A percentile compares a stretch with the other conserved stretches of the same genome.
These are phyloP conservation scores for Clarias platycephalus DNA, from an alignment of 2,797 vertebrate species.

Conservation along the genomic window DNA sequence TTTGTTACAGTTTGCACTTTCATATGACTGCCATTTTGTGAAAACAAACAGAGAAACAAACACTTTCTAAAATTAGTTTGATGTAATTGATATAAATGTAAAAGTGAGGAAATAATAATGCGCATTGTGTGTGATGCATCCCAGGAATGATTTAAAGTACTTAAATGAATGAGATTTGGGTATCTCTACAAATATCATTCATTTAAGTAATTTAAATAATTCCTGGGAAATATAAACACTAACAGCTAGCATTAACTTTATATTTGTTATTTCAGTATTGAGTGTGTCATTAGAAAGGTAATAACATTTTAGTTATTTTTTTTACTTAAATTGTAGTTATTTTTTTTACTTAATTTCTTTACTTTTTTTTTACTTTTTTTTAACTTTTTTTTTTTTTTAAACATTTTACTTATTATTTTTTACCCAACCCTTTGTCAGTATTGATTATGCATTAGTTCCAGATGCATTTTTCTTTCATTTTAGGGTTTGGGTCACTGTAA, in stretches of 20 bases:
- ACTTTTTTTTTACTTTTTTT: too few species aligned
- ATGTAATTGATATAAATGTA: neutral
- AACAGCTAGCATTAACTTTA: neutral
- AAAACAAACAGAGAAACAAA: neutral
- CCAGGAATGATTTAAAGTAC: neutral
- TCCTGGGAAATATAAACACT: neutral
- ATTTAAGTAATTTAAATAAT: neutral
- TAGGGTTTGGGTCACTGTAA: neutral
- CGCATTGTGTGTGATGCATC: neutral
- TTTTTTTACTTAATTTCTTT: too few species aligned
- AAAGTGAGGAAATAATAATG: neutral
- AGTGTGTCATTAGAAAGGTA: neutral
- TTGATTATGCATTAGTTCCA: neutral
- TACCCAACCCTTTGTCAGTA: neutral
- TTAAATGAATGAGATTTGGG: neutral
- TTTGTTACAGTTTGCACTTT: neutral
- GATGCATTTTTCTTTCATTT: neutral
- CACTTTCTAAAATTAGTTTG: neutral
- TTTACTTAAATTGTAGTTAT: too few species aligned
- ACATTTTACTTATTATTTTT: neutral
- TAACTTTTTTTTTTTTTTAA: too few species aligned
- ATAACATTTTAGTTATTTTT: neutral
- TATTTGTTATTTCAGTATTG: neutral
- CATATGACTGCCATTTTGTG: neutral
- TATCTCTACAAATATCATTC: neutral